Conservation (phyloP, 2,113 vertebrate species). For the Melospiza georgiana region DNA sequence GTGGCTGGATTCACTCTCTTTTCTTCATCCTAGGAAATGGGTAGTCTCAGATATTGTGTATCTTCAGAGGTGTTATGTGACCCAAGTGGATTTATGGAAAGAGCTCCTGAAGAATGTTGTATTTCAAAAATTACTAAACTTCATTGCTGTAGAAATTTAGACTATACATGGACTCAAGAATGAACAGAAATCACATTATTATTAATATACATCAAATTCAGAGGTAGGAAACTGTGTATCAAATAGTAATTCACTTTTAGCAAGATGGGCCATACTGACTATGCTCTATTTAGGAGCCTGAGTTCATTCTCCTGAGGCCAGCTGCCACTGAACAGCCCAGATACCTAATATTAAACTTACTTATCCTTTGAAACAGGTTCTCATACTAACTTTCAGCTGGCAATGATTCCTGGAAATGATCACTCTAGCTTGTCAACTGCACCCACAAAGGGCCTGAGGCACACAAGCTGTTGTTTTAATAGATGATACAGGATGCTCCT, state of each 20-base stretch:
- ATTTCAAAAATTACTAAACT: neutral
- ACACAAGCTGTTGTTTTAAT: neutral
- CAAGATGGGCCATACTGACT: fast-evolving
- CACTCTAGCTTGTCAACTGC: neutral
- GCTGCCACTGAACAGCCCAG: neutral
- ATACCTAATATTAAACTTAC: neutral
- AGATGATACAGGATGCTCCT: neutral
- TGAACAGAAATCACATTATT: neutral
- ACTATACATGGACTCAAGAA: neutral
- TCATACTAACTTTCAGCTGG: neutral
- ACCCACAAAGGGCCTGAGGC: fast-evolving
- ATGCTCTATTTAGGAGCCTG: neutral
- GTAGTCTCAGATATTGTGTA: neutral
- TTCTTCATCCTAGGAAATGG: neutral
- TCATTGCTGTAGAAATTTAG: neutral
- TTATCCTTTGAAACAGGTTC: neutral
- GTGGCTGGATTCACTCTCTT: neutral
- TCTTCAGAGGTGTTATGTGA: neutral
- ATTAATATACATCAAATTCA: neutral
- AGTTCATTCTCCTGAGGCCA: neutral
- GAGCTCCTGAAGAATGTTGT: neutral
- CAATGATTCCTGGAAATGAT: neutral
- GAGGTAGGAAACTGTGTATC: neutral
- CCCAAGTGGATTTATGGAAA: neutral
- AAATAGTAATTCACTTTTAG: neutral